Conservation (phyloP, 64 coral and sea anemone species). For the Dendronephthya gigantea region DNA sequence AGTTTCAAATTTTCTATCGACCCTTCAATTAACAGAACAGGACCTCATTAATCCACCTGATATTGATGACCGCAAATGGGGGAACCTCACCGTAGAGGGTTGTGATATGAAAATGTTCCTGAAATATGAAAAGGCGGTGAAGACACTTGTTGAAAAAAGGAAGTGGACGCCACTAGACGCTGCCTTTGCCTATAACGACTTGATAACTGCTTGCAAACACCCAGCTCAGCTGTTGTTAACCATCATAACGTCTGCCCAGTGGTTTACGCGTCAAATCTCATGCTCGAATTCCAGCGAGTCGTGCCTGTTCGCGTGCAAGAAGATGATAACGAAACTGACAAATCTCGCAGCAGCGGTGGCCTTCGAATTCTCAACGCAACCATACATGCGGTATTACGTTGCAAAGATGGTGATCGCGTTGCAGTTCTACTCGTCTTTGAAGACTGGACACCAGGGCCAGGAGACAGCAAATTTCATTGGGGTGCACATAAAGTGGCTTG, state of each 20-base stretch:
- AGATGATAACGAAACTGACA: constrained; percentile 29
- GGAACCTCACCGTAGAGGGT: constrained; percentile 17
- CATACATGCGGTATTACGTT: constrained; percentile 36
- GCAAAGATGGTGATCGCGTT: constrained; percentile 38
- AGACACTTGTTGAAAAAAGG: constrained; percentile 10
- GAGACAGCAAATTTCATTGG: constrained; percentile 16
- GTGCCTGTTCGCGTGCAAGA: constrained; percentile 29
- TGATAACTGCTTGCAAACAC: neutral
- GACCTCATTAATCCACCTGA: constrained; percentile 23
- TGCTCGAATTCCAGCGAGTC: neutral
- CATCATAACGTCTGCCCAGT: constrained; percentile 34
- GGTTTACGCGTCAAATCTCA: constrained; percentile 36
- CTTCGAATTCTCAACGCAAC: constrained; percentile 31
- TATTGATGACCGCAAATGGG: constrained; percentile 23
- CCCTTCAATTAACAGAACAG: constrained; percentile 27
- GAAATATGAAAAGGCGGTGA: constrained; percentile 39
- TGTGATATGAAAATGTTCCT: constrained; percentile 46
- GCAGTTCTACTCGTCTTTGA: constrained; percentile 33
- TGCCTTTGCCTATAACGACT: constrained; percentile 33
- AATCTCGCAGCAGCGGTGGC: constrained; percentile 30
- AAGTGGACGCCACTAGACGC: constrained; percentile 36
- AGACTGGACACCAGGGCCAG: constrained; percentile 4
- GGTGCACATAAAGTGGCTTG: constrained; percentile 25
- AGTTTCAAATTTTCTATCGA: constrained; percentile 26
- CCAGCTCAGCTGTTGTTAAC: constrained; percentile 20